Evolutionary conservation across 2,888 invertebrate species (phyloP), one percentile per base, ranked within the genome.

Genomic region (Drosophila falleni): DNA sequence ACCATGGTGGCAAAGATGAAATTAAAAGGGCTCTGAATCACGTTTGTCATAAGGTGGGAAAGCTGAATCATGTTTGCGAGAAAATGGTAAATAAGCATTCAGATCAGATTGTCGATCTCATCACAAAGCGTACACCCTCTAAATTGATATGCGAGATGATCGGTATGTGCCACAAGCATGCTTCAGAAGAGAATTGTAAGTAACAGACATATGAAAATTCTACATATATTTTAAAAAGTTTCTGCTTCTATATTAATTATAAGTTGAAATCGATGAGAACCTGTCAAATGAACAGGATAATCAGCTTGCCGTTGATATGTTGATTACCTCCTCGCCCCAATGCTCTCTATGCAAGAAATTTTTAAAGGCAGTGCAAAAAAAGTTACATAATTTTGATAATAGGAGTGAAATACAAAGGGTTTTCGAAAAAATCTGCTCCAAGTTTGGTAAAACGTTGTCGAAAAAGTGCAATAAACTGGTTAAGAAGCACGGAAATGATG

Each of bases 321-420:
- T 6, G 13, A 1, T 42, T 10, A 31, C 41, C 31, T 10, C 15
- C 0, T 33, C 44, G 0, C 16, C 33, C 15, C 29, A 53, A 35
- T 68, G 69, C 16, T 3, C 2, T 2, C 0, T 58, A 9, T 68
- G 68, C 11, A 41, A 16, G 6, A n/a, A 19, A 5, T 1, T n/a
- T 4, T 23, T 68, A 5, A 58, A 29, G 2, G 1, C 11, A 0
- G 9, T 68, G 16, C n/a, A 31, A 6, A 11, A 47, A 2, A 3
- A 41, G 3, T 15, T 58, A 8, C 11, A 29, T 1, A 19, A 67
- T 1, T 15, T 26, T 9, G 19, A 2, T n/a, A 51, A 68, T 11
- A 58, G 8, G 29, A 51, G 56, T 5, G 50, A 33, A 9, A 55
- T 70, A 11, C 19, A 54, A 1, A 54, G 19, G n/a, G 61, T 70